Percentiles rank a stretch among this genome's conserved stretches.
Conservation (phyloP, 2,113 vertebrate genomes). For the Corydoras sp. region DNA sequence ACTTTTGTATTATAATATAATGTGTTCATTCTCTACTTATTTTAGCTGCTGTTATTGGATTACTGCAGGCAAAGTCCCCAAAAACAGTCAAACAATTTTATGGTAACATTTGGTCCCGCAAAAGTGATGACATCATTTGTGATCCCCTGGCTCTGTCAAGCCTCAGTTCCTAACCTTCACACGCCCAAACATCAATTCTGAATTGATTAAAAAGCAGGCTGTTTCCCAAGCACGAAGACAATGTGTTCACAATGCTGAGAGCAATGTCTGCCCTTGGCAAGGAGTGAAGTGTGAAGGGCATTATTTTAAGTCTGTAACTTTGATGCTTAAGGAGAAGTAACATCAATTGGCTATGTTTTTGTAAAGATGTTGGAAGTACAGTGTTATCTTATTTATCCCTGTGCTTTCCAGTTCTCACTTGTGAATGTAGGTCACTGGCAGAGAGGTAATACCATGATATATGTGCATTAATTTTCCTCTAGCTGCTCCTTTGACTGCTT, state of each 20-base stretch:
- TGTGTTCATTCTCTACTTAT: no score
- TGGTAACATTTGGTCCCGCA: no score
- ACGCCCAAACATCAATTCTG: conserved; percentile 14
- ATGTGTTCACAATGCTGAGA: conserved; percentile 18
- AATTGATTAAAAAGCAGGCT: conserved; percentile 20
- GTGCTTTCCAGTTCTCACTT: no score
- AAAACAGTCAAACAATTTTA: no score
- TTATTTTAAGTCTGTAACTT: conserved; percentile 31
- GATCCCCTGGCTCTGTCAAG: conserved; percentile 14
- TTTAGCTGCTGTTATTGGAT: no score
- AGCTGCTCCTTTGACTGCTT: no score
- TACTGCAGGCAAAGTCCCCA: no score
- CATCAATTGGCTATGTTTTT: conserved; percentile 1
- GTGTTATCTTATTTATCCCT: neutral
- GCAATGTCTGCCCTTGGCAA: conserved; percentile 15
- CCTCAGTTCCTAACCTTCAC: conserved; percentile 13
- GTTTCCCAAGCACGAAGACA: conserved; percentile 24
- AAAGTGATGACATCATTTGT: conserved; percentile 11
- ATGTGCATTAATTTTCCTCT: no score
- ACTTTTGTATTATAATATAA: no score
- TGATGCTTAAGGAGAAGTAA: conserved; percentile 22
- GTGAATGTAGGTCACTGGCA: no score
- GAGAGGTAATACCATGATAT: no score
- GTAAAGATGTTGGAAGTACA: neutral
- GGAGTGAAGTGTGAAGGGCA: conserved; percentile 19